These are phyloP conservation scores for Bemisia tabaci DNA, from an alignment of 1,140 invertebrate genomes.

Conservation along the genomic window DNA sequence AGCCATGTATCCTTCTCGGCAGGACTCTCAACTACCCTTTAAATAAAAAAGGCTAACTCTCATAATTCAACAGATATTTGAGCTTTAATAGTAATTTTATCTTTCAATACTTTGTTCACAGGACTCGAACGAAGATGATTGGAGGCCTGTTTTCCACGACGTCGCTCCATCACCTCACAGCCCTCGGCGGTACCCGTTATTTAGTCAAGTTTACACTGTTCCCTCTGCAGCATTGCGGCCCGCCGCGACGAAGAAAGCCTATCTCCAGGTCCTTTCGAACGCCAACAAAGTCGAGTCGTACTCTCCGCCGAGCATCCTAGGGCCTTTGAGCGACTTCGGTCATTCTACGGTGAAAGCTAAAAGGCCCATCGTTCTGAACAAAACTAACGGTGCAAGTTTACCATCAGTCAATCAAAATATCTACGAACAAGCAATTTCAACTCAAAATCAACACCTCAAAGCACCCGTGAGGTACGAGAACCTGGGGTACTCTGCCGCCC, in stretches of 20 bases:
- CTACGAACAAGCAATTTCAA: constrained; percentile 6
- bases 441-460: neutral
- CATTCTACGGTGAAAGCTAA: constrained; percentile 31
- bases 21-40: too few relatives aligned
- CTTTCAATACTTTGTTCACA: neutral
- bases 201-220: neutral
- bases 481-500: neutral
- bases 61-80: too few relatives aligned
- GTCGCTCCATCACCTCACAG: neutral
- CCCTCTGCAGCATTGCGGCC: neutral
- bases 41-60: too few relatives aligned
- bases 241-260: neutral
- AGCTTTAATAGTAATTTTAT: too few relatives aligned
- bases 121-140: neutral
- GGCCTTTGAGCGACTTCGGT: constrained; percentile 33
- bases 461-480: neutral
- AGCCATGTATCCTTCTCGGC: too few relatives aligned
- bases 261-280: constrained; percentile 8
- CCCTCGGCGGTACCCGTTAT: neutral
- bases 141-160: neutral
- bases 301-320: constrained; percentile 33
- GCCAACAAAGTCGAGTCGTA: constrained; percentile 23
- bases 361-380: constrained; percentile 15
- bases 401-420: constrained; percentile 2
- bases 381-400: constrained; percentile 7